Conservation (phyloP, 2,113 vertebrate species). For the Anarhynchus alexandrinus region DNA sequence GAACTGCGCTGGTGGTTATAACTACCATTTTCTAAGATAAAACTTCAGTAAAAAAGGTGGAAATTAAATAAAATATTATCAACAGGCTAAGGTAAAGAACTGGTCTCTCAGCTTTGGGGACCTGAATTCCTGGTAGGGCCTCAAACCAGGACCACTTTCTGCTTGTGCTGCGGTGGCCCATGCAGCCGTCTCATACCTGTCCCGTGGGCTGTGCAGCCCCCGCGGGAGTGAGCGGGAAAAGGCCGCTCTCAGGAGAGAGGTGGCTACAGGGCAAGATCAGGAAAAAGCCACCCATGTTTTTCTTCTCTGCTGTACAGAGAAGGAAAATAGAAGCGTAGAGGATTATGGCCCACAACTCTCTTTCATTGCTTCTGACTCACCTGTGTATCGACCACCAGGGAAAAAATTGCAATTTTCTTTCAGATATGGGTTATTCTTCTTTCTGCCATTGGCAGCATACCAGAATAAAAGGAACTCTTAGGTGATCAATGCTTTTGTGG, state of each 20-base stretch:
- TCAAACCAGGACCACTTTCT: not conserved
- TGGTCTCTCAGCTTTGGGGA: not conserved
- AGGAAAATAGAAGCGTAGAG: not conserved
- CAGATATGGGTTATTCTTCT: not conserved
- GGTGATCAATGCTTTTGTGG: not conserved
- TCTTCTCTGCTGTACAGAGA: not conserved
- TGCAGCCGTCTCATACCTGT: not conserved
- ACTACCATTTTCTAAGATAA: not conserved
- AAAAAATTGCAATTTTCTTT: not conserved
- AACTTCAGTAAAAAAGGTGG: not conserved
- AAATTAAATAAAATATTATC: not conserved
- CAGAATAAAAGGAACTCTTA: not conserved
- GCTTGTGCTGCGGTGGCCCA: not conserved
- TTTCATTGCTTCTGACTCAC: not conserved
- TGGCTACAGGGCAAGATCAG: not conserved
- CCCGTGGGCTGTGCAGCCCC: not conserved
- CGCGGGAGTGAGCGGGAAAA: accelerated
- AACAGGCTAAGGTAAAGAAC: not conserved
- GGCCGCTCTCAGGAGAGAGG: not conserved
- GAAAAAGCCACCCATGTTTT: not conserved
- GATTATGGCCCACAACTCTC: not conserved
- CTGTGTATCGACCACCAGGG: not conserved
- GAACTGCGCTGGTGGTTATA: not conserved
- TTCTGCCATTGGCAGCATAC: not conserved
- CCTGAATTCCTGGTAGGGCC: not conserved